phyloP scores from a whole-genome alignment of 2,113 vertebrate genomes.

The Fregetta grallaria region DNA sequence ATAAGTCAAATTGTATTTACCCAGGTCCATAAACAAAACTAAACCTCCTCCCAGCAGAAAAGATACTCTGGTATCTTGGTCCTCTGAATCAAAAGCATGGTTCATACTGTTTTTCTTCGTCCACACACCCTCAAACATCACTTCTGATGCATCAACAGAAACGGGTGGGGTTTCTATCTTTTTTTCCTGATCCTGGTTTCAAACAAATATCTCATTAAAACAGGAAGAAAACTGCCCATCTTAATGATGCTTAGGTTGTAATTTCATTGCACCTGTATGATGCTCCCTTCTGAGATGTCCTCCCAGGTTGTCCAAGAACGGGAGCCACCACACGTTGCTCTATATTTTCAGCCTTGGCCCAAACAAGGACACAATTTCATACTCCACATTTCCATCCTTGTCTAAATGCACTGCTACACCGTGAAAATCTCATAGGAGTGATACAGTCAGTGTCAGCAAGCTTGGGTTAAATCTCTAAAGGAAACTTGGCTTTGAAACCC shows the following conservation, averaged over 20 bases:
- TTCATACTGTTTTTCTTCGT: not conserved
- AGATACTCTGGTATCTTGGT: not conserved
- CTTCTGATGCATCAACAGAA: not conserved
- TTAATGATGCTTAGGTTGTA: not conserved
- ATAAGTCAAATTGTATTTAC: not conserved
- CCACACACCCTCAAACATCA: not conserved
- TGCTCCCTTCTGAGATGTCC: not conserved
- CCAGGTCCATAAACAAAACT: not conserved
- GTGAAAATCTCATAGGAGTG: not conserved
- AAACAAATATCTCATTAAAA: not conserved
- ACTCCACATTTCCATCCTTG: not conserved
- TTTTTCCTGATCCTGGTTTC: not conserved
- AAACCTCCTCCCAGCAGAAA: not conserved
- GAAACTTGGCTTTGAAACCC: not conserved
- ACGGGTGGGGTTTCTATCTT: not conserved
- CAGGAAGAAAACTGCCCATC: not conserved
- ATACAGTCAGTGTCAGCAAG: not conserved
- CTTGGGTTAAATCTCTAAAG: not conserved
- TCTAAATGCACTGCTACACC: not conserved
- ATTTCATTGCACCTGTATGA: not conserved
- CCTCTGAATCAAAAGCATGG: not conserved
- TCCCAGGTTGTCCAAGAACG: not conserved
- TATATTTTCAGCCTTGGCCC: not conserved
- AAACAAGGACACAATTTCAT: not conserved
- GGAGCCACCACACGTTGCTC: not conserved